Conservation (phyloP, 1,140 invertebrate species). For the Bombus superbus region DNA sequence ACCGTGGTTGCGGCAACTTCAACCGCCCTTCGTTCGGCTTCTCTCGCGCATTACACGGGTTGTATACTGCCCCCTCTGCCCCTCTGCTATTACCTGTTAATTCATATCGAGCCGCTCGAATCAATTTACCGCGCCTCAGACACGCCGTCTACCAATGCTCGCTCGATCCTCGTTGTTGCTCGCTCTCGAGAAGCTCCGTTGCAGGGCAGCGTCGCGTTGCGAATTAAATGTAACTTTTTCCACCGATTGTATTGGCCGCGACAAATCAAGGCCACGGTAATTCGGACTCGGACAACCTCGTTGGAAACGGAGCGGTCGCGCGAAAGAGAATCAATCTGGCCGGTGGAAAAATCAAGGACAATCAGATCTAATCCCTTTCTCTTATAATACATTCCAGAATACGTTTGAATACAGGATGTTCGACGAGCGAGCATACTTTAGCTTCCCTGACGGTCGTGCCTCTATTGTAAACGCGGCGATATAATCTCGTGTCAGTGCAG, state of each 20-base stretch:
- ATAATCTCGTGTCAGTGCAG: conserved; percentile 64
- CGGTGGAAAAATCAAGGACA: conserved; percentile 15
- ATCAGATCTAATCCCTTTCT: conserved; percentile 57
- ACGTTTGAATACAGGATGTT: conserved; percentile 61
- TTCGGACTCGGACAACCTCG: neutral
- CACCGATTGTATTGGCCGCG: neutral
- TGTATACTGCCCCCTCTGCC: neutral
- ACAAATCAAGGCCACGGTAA: neutral
- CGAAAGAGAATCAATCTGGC: too few relatives aligned
- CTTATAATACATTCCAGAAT: conserved; percentile 59
- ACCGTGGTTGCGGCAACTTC: conserved; percentile 30
- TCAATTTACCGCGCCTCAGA: conserved; percentile 36
- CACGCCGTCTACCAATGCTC: neutral
- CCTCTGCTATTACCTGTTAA: conserved; percentile 2
- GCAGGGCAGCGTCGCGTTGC: neutral
- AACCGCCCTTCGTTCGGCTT: neutral
- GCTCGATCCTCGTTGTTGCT: neutral
- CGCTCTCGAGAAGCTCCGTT: neutral
- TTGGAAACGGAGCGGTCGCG: neutral
- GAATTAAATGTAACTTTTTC: neutral
- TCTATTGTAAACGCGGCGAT: conserved; percentile 63
- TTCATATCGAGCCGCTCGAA: conserved; percentile 33
- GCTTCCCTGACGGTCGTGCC: conserved; percentile 47
- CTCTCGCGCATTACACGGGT: neutral
- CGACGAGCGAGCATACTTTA: conserved; percentile 42